Evolutionary conservation across 2,888 invertebrate genomes (phyloP).

Genomic region (Crepidodera aurea): DNA sequence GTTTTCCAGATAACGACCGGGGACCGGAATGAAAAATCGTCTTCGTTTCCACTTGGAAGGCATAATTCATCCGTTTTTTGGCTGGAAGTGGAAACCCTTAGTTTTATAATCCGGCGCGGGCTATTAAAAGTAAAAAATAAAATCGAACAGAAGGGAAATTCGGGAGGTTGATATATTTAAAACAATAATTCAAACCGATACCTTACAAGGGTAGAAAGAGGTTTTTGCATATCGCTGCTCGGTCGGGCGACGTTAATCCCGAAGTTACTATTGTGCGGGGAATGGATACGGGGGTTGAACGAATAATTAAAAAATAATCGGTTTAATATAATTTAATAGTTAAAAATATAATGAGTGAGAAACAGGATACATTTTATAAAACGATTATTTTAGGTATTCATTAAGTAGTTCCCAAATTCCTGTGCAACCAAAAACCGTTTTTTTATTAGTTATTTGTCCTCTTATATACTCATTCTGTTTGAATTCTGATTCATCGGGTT

Average conservation of each 20-base stretch:
- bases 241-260: constrained; percentile 25
- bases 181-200: constrained; percentile 54
- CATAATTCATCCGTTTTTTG: constrained; percentile 39
- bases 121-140: constrained; percentile 45
- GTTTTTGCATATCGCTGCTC: constrained; percentile 45
- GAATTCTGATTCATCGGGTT: too few relatives aligned
- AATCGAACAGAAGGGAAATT: constrained; percentile 44
- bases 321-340: too few relatives aligned
- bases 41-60: constrained; percentile 29
- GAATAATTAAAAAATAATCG: too few relatives aligned
- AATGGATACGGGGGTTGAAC: not conserved
- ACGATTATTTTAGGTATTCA: too few relatives aligned
- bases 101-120: constrained; percentile 39
- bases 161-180: constrained; percentile 51
- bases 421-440: too few relatives aligned
- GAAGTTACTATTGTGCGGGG: constrained; percentile 14
- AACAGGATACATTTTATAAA: too few relatives aligned
- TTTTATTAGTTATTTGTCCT: too few relatives aligned
- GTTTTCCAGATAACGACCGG: not conserved
- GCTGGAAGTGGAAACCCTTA: constrained; percentile 34
- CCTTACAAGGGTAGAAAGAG: constrained; percentile 47
- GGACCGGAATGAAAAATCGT: constrained; percentile 21
- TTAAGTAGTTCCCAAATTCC: too few relatives aligned
- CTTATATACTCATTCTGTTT: too few relatives aligned
- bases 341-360: too few relatives aligned